A percentile compares a stretch with the other conserved stretches of the same genome.
phyloP scores from a whole-genome alignment of 2,888 invertebrate genomes.

The Lasioglossum marginatum region DNA sequence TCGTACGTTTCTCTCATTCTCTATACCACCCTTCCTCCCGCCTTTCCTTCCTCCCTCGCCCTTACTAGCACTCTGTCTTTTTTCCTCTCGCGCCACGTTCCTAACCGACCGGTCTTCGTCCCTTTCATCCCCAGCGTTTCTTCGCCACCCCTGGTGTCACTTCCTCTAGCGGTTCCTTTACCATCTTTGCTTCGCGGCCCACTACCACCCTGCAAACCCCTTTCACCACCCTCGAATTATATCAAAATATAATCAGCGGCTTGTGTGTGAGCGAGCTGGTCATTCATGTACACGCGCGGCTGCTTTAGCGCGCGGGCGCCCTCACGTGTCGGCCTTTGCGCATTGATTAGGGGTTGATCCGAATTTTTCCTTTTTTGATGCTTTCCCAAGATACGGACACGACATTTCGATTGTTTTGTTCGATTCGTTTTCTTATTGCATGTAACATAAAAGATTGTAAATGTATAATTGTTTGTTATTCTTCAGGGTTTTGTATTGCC shows the following conservation, averaged over 20 bases:
- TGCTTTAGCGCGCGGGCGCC: constrained; percentile 11
- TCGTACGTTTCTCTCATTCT: constrained; percentile 1
- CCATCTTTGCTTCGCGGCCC: constrained; percentile 40
- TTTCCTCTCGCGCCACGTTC: constrained; percentile 16
- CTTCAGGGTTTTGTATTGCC: not conserved
- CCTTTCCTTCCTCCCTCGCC: constrained; percentile 23
- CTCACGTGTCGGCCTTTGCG: constrained; percentile 12
- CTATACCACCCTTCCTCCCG: constrained; percentile 22
- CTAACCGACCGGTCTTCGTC: constrained; percentile 22
- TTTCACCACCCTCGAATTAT: constrained; percentile 55
- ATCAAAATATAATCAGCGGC: constrained; percentile 77
- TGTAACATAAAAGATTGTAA: not conserved
- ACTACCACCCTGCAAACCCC: constrained; percentile 19
- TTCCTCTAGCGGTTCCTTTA: constrained; percentile 30
- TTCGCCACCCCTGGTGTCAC: constrained; percentile 17
- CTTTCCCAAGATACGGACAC: not conserved
- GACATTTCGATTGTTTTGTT: not conserved
- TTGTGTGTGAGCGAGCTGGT: constrained; percentile 28
- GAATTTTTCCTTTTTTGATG: not conserved
- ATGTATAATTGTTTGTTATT: not conserved
- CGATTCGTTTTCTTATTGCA: not conserved
- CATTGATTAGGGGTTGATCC: not conserved
- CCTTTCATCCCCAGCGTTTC: constrained; percentile 30
- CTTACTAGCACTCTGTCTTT: not conserved
- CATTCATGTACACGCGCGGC: constrained; percentile 35